These are phyloP conservation scores for Eupithecia dodoneata DNA, from an alignment of 2,888 invertebrate species.

Conservation along the genomic window DNA sequence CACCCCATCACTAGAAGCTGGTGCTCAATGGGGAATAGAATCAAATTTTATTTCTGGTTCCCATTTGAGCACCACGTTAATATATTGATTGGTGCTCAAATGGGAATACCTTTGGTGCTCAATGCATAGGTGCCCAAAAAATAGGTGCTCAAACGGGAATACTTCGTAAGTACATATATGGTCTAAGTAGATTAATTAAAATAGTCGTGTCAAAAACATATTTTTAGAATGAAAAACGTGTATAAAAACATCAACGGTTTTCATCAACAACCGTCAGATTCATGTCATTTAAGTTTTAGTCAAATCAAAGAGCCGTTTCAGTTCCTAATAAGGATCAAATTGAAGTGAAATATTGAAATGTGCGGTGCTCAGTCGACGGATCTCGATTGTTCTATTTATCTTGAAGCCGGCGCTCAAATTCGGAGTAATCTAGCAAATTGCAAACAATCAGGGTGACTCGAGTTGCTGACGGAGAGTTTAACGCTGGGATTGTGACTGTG, in stretches of 20 bases:
- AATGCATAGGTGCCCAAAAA: no score
- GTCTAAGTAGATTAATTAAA: background rate
- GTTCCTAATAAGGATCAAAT: slow-evolving; percentile 13
- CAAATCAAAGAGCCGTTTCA: background rate
- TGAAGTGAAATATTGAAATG: slow-evolving; percentile 16
- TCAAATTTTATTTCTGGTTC: no score
- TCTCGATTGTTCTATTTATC: slow-evolving; percentile 45
- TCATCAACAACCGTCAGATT: background rate
- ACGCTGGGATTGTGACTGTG: no score
- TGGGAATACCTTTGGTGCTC: no score
- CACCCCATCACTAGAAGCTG: no score
- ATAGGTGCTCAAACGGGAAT: no score
- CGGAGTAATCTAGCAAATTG: slow-evolving; percentile 46
- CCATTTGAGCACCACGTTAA: no score
- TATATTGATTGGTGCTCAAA: no score
- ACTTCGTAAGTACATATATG: no score
- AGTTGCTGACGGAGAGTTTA: slow-evolving; percentile 3
- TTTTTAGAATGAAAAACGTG: no score
- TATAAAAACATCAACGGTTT: background rate
- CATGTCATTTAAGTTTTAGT: background rate
- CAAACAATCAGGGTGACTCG: slow-evolving; percentile 22
- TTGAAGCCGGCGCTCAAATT: slow-evolving; percentile 42
- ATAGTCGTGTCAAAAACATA: background rate
- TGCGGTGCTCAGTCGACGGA: slow-evolving; percentile 40
- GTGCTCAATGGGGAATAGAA: no score